phyloP scores from a whole-genome alignment of 2,888 invertebrate genomes.

The Syritta pipiens region DNA sequence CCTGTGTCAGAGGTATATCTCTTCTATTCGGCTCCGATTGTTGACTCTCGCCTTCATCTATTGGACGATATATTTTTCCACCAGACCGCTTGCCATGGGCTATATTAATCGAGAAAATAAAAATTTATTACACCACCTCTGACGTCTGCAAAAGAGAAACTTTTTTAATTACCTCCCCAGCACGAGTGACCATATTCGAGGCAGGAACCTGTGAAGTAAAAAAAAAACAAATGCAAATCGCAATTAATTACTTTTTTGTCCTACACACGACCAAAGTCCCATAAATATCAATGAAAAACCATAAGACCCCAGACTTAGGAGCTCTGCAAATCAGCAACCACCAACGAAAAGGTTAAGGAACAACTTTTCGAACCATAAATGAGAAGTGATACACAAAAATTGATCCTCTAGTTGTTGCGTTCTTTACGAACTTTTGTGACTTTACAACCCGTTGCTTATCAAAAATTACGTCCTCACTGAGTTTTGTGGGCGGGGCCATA shows the following conservation, averaged over 20 bases:
- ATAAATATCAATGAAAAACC: constrained; percentile 54
- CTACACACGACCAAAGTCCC: neutral
- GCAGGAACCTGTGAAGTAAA: constrained; percentile 74
- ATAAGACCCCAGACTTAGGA: constrained; percentile 21
- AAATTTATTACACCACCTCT: constrained; percentile 40
- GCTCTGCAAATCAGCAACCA: constrained; percentile 5
- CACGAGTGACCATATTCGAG: constrained; percentile 78
- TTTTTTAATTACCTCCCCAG: constrained; percentile 76
- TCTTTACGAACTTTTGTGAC: neutral
- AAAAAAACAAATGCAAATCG: constrained; percentile 53
- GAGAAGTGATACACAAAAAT: constrained; percentile 28
- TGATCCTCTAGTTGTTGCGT: constrained; percentile 4
- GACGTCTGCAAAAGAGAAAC: constrained; percentile 12
- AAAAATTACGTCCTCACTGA: constrained; percentile 8
- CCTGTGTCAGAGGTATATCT: constrained; percentile 38
- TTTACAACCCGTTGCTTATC: constrained; percentile 10
- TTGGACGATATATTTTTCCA: constrained; percentile 64
- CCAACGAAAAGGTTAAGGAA: neutral
- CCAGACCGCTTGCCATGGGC: constrained; percentile 62
- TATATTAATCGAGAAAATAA: constrained; percentile 49
- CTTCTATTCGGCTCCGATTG: constrained; percentile 40
- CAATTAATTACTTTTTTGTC: constrained; percentile 56
- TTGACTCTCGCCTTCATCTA: constrained; percentile 60
- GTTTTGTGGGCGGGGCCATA: neutral
- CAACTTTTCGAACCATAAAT: constrained; percentile 26